A percentile compares a stretch with the other conserved stretches of the same genome.
Evolutionary conservation across 53 echinoderm and acorn worm species (phyloP).

Genomic region (Luidia sarsii): DNA sequence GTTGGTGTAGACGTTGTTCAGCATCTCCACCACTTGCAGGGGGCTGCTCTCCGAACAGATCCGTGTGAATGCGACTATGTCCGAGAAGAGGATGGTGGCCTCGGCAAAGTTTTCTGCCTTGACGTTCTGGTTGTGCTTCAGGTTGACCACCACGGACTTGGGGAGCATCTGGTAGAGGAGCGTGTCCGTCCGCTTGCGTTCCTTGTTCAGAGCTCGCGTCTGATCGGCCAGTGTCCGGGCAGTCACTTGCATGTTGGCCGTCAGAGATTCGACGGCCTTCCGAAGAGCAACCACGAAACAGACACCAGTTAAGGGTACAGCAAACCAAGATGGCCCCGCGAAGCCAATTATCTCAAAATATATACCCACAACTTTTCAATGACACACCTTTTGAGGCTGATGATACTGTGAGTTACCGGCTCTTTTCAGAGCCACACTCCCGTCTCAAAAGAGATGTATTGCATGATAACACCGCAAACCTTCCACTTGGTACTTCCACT

Average conservation of each 20-base stretch:
- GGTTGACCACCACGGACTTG: slow-evolving; percentile 72
- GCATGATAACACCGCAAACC: too few species aligned
- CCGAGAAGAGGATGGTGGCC: slow-evolving; percentile 84
- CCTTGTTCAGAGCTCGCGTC: slow-evolving; percentile 77
- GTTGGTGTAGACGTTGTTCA: slow-evolving; percentile 67
- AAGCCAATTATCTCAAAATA: too few species aligned
- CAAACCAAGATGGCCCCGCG: too few species aligned
- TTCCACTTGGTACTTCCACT: too few species aligned
- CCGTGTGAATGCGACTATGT: slow-evolving; percentile 89
- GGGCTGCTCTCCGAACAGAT: slow-evolving; percentile 86
- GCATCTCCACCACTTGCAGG: slow-evolving; percentile 72
- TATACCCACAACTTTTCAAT: too few species aligned
- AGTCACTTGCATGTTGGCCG: slow-evolving; percentile 74
- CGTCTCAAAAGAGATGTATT: too few species aligned
- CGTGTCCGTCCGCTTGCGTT: slow-evolving; percentile 87
- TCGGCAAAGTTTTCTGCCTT: slow-evolving; percentile 66
- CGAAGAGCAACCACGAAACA: too few species aligned
- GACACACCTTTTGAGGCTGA: too few species aligned
- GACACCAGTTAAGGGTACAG: too few species aligned
- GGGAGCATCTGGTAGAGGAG: slow-evolving; percentile 93
- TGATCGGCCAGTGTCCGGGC: slow-evolving; percentile 75
- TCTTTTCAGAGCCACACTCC: too few species aligned
- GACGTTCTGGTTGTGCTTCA: slow-evolving; percentile 79
- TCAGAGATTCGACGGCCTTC: slow-evolving; percentile 76
- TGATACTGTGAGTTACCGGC: too few species aligned